Evolutionary conservation across 2,888 invertebrate species (phyloP).

Genomic region (Dryococelus australis): DNA sequence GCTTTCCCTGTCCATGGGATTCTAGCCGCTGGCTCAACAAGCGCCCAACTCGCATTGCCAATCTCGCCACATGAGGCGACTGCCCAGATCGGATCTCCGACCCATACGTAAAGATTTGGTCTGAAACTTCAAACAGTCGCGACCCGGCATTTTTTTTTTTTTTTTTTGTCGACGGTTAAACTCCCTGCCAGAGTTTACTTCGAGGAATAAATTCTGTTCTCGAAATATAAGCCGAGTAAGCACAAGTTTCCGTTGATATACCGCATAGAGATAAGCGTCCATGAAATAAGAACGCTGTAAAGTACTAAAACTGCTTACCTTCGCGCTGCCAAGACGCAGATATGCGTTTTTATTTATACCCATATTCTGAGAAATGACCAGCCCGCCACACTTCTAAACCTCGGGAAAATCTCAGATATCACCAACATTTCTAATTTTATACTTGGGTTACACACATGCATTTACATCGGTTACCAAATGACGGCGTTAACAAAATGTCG

Average conservation of each 20-base stretch:
- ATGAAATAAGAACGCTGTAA: neutral
- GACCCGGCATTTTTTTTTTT: neutral
- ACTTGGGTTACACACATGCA: no score
- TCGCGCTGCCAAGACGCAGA: neutral
- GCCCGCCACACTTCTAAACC: neutral
- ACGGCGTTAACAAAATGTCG: no score
- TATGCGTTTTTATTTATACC: neutral
- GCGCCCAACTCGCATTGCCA: neutral
- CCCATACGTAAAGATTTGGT: slow-evolving; percentile 5
- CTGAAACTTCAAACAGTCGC: neutral
- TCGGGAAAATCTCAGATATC: neutral
- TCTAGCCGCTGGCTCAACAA: neutral
- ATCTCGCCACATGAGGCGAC: neutral
- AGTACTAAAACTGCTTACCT: neutral
- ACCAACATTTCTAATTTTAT: no score
- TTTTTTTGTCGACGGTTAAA: neutral
- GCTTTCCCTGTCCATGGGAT: slow-evolving; percentile 22
- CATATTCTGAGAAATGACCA: neutral
- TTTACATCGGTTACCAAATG: no score
- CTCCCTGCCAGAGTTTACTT: neutral
- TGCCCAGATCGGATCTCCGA: neutral
- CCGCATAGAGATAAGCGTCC: neutral
- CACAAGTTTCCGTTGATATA: neutral
- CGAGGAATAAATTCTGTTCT: neutral
- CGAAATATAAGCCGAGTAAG: neutral